These are phyloP conservation scores for Rhynchopsitta pachyrhyncha DNA, from an alignment of 2,113 vertebrate genomes.

Conservation along the genomic window DNA sequence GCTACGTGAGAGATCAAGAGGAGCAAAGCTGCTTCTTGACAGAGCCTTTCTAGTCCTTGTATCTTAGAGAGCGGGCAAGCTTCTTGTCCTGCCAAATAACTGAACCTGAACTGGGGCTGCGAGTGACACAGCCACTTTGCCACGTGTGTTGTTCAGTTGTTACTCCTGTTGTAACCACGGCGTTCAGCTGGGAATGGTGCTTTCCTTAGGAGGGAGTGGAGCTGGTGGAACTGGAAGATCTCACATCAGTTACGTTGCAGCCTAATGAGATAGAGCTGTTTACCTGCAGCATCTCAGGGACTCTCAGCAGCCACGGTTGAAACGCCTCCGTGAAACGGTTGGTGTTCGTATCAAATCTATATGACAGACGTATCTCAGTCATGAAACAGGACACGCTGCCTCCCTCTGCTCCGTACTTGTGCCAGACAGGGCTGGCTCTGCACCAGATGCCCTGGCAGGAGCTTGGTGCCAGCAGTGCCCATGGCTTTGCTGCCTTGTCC, in stretches of 20 bases:
- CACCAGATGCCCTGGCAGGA: background rate
- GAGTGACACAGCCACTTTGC: background rate
- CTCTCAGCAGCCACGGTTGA: background rate
- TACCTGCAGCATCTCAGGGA: background rate
- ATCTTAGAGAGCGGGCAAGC: background rate
- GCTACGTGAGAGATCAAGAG: background rate
- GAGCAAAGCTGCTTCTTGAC: background rate
- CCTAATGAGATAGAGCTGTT: slow-evolving; percentile 4
- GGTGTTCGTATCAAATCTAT: background rate
- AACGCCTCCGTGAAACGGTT: background rate
- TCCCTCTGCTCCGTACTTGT: background rate
- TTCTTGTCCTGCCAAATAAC: background rate
- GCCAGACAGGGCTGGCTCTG: slow-evolving; percentile 40
- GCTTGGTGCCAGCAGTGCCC: background rate
- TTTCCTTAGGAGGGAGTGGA: background rate
- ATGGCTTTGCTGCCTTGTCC: background rate
- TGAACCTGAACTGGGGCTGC: background rate
- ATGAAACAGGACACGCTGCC: background rate
- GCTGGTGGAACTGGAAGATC: background rate
- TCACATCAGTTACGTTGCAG: background rate
- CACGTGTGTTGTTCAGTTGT: background rate
- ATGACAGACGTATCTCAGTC: slow-evolving; percentile 16
- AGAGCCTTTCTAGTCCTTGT: background rate
- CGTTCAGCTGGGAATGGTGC: background rate
- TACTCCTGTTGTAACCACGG: background rate